Base-by-base conservation (phyloP, 2,113 vertebrate genomes). In the Morone saxatilis region DNA sequence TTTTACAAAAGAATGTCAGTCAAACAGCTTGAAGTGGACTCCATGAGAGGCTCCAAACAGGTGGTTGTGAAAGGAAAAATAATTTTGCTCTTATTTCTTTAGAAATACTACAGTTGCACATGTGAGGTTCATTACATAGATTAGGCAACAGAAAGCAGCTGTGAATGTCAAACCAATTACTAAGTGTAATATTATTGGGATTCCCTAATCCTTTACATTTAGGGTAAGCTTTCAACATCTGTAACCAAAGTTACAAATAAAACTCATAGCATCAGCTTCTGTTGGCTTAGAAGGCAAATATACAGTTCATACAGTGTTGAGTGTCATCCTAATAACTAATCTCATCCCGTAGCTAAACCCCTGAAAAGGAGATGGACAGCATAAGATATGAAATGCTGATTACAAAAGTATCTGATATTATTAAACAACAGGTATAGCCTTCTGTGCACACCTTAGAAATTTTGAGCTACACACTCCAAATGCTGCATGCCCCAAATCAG, bases 401-500 rank as follows among this genome's bases (percentile, higher is more conserved):
- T 41, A 17, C 41, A 77, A 65, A 77, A 62, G 19, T 48, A 48
- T 76, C 47, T 19, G 62, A 31, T 45, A 38, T 25, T 4, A 22
- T 54, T 9, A 54, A 66, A 59, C 41, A 74, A n/a, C 67, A 81
- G 54, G 63, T 50, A 45, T 31, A 60, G 13, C 47, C 56, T 12
- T 31, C 31, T 31, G 31, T 31, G 8, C 22, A 47, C 19, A n/a
- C 62, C 22, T 72, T 56, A 56, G 48, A 11, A 57, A 57, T 65
- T 9, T 25, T 65, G 41, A 40, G 69, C 50, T 48, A 47, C 51
- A 16, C 43, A 53, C 56, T 43, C n/a, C 36, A 14, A 43, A 54
- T 54, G n/a, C 2, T 40, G 36, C 14, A 25, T 50, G 53, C 6
- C 53, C 45, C 22, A 16, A 17, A 61, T 61, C 20, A 75, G 20